Percentiles rank a stretch among this genome's conserved stretches.
phyloP scores from a whole-genome alignment of 2,113 vertebrate genomes.

The Odobenus rosmarus region DNA sequence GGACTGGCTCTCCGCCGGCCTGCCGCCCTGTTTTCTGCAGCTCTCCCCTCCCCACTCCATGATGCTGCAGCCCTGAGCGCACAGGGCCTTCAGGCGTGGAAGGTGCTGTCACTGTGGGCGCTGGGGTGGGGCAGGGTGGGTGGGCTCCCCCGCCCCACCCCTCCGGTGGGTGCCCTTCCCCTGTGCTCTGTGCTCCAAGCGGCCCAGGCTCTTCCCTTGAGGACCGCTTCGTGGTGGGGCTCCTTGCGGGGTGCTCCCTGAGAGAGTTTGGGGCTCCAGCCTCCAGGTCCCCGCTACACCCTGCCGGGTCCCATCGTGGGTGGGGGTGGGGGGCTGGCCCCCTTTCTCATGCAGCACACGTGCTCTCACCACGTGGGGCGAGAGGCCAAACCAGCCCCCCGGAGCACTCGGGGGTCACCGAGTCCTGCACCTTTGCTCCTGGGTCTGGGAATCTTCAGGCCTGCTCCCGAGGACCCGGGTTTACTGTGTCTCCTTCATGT shows the following conservation, averaged over 20 bases:
- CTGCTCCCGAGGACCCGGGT: rapidly evolving
- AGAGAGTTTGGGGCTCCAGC: background rate
- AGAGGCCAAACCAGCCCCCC: too few relatives aligned
- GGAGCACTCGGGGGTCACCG: too few relatives aligned
- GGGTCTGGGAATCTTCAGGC: rapidly evolving
- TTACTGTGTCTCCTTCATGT: rapidly evolving
- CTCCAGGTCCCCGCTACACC: rapidly evolving
- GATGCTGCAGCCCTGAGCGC: rapidly evolving
- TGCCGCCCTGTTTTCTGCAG: rapidly evolving
- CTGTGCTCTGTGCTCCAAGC: background rate
- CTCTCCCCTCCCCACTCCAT: background rate
- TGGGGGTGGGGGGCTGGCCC: background rate
- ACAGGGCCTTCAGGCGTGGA: rapidly evolving
- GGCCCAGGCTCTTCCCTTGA: background rate
- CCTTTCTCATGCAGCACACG: background rate
- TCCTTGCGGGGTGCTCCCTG: background rate
- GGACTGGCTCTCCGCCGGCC: rapidly evolving
- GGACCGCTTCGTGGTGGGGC: rapidly evolving
- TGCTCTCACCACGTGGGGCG: background rate
- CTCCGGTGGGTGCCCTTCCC: rapidly evolving
- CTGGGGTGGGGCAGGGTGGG: background rate
- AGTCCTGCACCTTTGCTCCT: background rate
- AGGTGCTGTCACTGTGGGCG: rapidly evolving
- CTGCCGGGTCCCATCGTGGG: too few relatives aligned
- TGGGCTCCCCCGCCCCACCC: background rate